A percentile compares a stretch with the other conserved stretches of the same genome.
Evolutionary conservation across 2,888 invertebrate species (phyloP).

Genomic region (Ferrisia virgata): DNA sequence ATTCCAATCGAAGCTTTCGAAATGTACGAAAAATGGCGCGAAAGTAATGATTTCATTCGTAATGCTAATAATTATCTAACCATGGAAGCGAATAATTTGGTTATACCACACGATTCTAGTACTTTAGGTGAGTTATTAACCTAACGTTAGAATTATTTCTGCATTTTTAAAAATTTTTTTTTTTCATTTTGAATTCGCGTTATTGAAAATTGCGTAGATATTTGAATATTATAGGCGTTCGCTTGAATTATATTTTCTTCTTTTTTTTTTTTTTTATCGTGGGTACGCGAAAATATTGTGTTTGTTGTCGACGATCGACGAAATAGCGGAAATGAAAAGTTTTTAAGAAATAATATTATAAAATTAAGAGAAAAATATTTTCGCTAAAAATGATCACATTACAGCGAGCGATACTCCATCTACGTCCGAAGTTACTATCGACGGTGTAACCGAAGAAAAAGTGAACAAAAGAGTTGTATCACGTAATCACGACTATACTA

Average conservation of each 20-base stretch:
- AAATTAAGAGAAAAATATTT: background rate
- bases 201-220: no score
- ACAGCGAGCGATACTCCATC: background rate
- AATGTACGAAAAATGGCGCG: constrained; percentile 43
- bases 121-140: background rate
- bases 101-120: constrained; percentile 37
- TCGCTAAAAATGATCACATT: constrained; percentile 8
- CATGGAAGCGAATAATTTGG: constrained; percentile 41
- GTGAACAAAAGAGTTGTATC: background rate
- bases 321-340: background rate
- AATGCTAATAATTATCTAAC: constrained; percentile 38
- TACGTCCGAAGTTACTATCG: constrained; percentile 9
- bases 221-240: no score
- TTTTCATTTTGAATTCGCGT: background rate
- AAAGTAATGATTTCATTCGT: constrained; percentile 38
- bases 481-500: constrained; percentile 20
- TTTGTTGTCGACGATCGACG: no score
- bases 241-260: background rate
- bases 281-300: no score
- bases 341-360: background rate
- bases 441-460: background rate
- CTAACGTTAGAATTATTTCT: background rate
- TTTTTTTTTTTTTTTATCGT: no score
- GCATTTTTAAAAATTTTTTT: background rate
- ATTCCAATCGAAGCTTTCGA: constrained; percentile 45